phyloP scores from a whole-genome alignment of 2,888 invertebrate species.

The Clepsis dumicolana region DNA sequence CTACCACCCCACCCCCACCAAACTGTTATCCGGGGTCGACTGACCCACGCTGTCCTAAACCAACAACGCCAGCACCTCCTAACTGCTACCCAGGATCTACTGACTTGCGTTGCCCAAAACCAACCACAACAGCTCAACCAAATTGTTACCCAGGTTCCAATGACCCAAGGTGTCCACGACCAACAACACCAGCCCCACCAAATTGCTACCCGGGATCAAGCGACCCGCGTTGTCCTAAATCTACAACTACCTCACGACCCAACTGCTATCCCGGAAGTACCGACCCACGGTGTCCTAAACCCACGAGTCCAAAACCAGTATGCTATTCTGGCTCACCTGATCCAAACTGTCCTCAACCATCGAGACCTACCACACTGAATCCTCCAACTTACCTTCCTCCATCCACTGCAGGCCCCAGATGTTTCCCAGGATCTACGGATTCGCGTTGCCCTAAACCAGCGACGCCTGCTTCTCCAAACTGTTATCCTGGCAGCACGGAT shows the following conservation, averaged over 20 bases:
- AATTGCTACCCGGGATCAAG: conserved; percentile 57
- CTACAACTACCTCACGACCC: conserved; percentile 54
- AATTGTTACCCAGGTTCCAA: conserved; percentile 50
- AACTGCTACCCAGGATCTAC: conserved; percentile 61
- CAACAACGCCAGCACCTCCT: conserved; percentile 53
- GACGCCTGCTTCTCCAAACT: conserved; percentile 50
- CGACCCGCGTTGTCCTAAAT: conserved; percentile 45
- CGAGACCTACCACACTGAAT: conserved; percentile 47
- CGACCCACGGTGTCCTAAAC: conserved; percentile 22
- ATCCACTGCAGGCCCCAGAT: conserved; percentile 36
- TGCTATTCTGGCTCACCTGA: conserved; percentile 61
- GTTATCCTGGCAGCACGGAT: conserved; percentile 54
- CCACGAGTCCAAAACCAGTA: conserved; percentile 55
- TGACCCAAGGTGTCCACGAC: conserved; percentile 36
- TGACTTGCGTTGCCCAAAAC: conserved; percentile 54
- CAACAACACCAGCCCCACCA: conserved; percentile 36
- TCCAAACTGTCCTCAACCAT: conserved; percentile 58
- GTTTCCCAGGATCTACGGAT: conserved; percentile 43
- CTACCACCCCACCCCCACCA: conserved; percentile 47
- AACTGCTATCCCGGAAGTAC: conserved; percentile 52
- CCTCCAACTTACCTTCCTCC: conserved; percentile 49
- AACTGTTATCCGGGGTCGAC: conserved; percentile 64
- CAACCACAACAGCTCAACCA: conserved; percentile 46
- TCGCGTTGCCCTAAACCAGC: conserved; percentile 49
- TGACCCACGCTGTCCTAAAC: conserved; percentile 57